Evolutionary conservation across 2,797 vertebrate genomes (phyloP).

Genomic region (Darevskia mixta): DNA sequence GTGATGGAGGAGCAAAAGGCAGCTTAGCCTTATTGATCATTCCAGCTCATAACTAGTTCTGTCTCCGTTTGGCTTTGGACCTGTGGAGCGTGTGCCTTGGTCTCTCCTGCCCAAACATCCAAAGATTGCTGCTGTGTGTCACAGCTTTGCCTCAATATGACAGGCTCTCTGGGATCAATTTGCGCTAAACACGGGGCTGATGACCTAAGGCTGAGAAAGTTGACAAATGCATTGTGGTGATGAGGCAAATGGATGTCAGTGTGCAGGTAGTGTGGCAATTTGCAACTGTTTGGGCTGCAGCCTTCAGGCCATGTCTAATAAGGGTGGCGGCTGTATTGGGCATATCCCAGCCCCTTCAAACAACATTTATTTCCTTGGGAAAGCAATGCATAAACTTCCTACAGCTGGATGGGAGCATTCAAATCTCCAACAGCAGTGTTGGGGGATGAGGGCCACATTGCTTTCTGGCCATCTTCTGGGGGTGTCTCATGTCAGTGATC

Average conservation of each 20-base stretch:
- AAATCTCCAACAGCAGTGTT: neutral
- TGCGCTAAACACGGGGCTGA: neutral
- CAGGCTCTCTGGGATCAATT: constrained; percentile 9
- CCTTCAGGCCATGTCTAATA: neutral
- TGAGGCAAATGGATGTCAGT: neutral
- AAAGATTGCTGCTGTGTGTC: neutral
- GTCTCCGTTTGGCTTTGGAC: neutral
- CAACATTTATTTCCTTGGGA: neutral
- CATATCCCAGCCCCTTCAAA: neutral
- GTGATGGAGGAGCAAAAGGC: neutral
- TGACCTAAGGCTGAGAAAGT: neutral
- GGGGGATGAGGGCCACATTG: too few relatives aligned
- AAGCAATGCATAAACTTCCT: neutral
- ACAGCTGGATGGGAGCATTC: neutral
- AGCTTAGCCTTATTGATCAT: neutral
- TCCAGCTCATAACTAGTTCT: neutral
- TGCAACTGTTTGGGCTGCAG: neutral
- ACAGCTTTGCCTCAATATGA: neutral
- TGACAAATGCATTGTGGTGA: neutral
- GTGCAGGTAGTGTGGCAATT: neutral
- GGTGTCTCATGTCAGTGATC: too few relatives aligned
- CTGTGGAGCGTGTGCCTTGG: neutral
- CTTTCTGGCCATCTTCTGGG: too few relatives aligned
- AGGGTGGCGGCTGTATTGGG: neutral
- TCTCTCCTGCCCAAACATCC: neutral